A percentile compares a stretch with the other conserved stretches of the same genome.
phyloP scores from a whole-genome alignment of 2,113 vertebrate species.

The Pipra filicauda region DNA sequence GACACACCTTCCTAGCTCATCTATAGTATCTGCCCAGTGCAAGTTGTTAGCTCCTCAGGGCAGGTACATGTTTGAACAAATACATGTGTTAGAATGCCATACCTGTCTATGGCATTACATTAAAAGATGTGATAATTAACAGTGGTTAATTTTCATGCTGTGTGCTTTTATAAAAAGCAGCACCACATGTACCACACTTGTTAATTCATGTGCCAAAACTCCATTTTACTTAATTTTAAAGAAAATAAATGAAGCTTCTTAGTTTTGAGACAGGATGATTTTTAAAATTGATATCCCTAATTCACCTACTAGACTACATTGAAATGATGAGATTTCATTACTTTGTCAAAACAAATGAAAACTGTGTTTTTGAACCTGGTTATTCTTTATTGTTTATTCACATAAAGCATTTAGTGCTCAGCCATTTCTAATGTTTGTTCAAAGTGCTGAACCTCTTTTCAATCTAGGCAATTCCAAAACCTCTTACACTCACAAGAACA shows the following conservation, averaged over 20 bases:
- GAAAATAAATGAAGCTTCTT: not conserved
- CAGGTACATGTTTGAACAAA: slow-evolving; percentile 42
- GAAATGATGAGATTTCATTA: not conserved
- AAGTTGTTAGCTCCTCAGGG: slow-evolving; percentile 27
- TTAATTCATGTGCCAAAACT: not conserved
- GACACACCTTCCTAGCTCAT: not conserved
- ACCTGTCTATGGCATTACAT: slow-evolving; percentile 5
- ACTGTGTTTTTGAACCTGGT: not conserved
- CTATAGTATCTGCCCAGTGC: not conserved
- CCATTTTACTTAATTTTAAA: not conserved
- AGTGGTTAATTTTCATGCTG: slow-evolving; percentile 16
- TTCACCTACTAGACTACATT: not conserved
- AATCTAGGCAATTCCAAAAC: not conserved
- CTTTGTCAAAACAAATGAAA: not conserved
- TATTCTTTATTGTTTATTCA: not conserved
- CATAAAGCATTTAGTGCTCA: not conserved
- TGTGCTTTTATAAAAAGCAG: not conserved
- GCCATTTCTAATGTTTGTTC: not conserved
- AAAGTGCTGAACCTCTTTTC: not conserved
- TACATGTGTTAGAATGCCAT: not conserved
- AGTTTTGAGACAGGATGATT: not conserved
- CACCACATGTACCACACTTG: not conserved
- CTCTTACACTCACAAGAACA: not conserved
- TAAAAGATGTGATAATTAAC: not conserved
- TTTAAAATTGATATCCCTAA: not conserved